phyloP scores from a whole-genome alignment of 2,888 invertebrate genomes.

The Nomada ferruginata region DNA sequence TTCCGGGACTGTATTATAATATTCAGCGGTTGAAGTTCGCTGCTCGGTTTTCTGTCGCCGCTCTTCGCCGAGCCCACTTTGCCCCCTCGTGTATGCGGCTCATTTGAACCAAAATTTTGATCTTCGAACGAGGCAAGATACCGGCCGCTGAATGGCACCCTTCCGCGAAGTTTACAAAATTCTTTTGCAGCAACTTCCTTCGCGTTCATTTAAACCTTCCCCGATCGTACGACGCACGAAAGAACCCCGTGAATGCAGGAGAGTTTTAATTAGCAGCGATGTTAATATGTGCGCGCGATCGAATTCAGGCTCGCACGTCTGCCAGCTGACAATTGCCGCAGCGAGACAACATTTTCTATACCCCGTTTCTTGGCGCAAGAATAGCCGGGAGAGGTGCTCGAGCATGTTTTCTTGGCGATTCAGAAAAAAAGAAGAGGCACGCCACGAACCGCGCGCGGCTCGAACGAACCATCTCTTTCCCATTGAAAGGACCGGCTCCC shows the following conservation, averaged over 20 bases:
- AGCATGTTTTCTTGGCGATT: slow-evolving; percentile 21
- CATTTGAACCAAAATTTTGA: slow-evolving; percentile 44
- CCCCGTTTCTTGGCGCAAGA: not conserved
- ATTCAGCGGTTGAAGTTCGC: slow-evolving; percentile 30
- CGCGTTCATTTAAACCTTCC: not conserved
- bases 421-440: not conserved
- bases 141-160: not conserved
- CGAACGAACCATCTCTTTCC: slow-evolving; percentile 18
- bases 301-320: slow-evolving; percentile 4
- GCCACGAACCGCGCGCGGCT: slow-evolving; percentile 9
- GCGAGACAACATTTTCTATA: not conserved
- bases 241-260: not conserved
- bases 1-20: slow-evolving; percentile 46
- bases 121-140: not conserved
- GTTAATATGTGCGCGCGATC: not conserved
- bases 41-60: not conserved
- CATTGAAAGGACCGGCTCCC: slow-evolving; percentile 18
- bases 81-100: not conserved
- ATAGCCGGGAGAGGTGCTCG: not conserved
- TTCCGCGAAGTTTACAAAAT: not conserved
- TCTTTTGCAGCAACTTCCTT: not conserved
- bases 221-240: not conserved
- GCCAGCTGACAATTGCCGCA: slow-evolving; percentile 1
- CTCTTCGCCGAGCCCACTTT: not conserved
- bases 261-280: slow-evolving; percentile 23